A percentile compares a stretch with the other conserved stretches of the same genome.
These are phyloP conservation scores for Pituophis catenifer DNA, from an alignment of 2,113 vertebrate species.

Conservation along the genomic window DNA sequence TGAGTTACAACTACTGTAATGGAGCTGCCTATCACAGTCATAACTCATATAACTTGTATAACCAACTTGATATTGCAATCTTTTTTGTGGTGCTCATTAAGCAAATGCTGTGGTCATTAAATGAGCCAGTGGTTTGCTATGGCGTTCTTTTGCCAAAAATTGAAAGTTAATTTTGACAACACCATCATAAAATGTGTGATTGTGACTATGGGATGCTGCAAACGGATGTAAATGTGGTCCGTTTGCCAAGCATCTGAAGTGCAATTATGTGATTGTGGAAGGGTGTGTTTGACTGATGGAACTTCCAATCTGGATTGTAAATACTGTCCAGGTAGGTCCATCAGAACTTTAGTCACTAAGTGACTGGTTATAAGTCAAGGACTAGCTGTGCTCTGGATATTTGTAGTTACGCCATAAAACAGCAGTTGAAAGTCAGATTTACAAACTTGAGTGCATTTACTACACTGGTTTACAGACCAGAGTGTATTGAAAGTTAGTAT, in stretches of 20 bases:
- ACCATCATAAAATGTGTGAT: neutral
- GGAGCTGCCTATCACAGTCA: neutral
- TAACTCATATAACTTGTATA: neutral
- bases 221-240: neutral
- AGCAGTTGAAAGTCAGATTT: neutral
- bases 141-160: neutral
- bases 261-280: neutral
- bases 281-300: neutral
- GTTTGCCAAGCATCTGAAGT: neutral
- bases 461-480: neutral
- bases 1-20: neutral
- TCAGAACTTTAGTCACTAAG: neutral
- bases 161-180: neutral
- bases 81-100: neutral
- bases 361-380: neutral
- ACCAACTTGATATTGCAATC: neutral
- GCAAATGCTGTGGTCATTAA: neutral
- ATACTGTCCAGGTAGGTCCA: neutral
- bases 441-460: neutral
- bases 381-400: neutral
- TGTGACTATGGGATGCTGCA: neutral
- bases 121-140: neutral
- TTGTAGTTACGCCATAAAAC: neutral
- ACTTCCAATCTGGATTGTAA: neutral
- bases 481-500: neutral